phyloP scores from a whole-genome alignment of 2,888 invertebrate genomes.

The Epsilonema sp. region DNA sequence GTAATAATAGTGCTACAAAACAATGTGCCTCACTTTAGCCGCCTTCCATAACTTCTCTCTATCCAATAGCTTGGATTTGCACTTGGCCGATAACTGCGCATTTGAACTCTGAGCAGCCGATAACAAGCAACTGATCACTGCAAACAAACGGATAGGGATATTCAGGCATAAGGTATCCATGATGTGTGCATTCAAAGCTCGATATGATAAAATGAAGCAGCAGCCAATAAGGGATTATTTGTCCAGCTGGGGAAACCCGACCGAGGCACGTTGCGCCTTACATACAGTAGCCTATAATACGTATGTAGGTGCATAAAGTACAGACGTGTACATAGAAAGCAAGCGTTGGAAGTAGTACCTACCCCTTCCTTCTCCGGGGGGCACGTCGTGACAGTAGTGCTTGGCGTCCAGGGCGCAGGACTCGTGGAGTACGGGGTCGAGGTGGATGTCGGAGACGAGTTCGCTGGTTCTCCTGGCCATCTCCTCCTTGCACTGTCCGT shows the following conservation, averaged over 20 bases:
- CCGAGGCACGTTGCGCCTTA: no score
- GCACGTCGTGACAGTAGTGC: constrained; percentile 38
- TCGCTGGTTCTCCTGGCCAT: constrained; percentile 64
- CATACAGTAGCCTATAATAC: no score
- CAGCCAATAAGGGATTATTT: no score
- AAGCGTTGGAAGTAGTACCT: no score
- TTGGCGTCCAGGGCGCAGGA: constrained; percentile 59
- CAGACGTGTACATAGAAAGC: no score
- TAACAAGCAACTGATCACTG: constrained; percentile 25
- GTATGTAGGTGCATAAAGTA: no score
- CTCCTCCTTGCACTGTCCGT: constrained; percentile 38
- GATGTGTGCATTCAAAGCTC: no score
- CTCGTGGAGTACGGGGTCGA: constrained; percentile 69
- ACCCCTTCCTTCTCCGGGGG: constrained; percentile 68
- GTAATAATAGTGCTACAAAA: no score
- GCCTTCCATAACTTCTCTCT: constrained; percentile 23
- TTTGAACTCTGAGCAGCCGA: constrained; percentile 16
- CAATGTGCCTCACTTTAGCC: constrained; percentile 17
- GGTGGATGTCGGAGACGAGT: constrained; percentile 75
- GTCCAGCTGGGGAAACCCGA: no score
- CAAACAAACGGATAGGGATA: no score
- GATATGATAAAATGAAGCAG: no score
- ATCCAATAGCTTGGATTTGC: constrained; percentile 20
- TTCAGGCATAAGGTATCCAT: no score
- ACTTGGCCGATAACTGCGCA: constrained; percentile 15